Evolutionary conservation across 1,140 invertebrate species (phyloP), one percentile per base, ranked within the genome.

Genomic region (Pachypeltis micranthus): DNA sequence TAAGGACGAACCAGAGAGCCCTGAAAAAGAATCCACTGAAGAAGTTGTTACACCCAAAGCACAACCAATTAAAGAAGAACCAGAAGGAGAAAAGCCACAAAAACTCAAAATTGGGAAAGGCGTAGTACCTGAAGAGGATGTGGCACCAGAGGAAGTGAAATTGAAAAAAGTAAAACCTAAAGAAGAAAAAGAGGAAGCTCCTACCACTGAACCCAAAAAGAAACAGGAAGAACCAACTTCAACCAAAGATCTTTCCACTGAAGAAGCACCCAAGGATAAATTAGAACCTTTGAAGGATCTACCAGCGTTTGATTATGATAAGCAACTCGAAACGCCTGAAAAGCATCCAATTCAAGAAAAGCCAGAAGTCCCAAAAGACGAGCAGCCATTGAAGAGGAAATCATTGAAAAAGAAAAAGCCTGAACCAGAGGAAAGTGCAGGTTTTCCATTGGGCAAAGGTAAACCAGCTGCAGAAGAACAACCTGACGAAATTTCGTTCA

Each of bases 1-100:
- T 26, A 74, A 76, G 25, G 74, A 76, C 65, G 67, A 74, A 26
- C 65, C 62, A 19, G 75, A 76, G 66, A 63, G 79, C 58, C 77
- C 74, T 59, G 72, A 75, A 66, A 74, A 78, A 65, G 66, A 68
- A 59, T 56, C 23, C 10, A 63, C 65, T 44, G 64, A 64, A 65
- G 51, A 39, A 51, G 65, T 66, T 21, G 54, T 59, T 16, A 25
- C 47, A 55, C 62, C 64, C 26, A 57, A 59, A 61, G 56, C 25
- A 0, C 76, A 74, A 44, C 73, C 71, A 59, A 63, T 68, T 0
- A 71, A 77, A 67, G 74, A 77, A 56, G 39, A 67, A 12, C 65
- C 68, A 12, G 24, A 65, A 51, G 64, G 64, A 57, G 62, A 65
- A 34, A 31, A 69, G 57, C 25, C 51, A 12, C n/a, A 27, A 19